Evolutionary conservation across 2,888 invertebrate species (phyloP).

Genomic region (Trichopoda pennipes): DNA sequence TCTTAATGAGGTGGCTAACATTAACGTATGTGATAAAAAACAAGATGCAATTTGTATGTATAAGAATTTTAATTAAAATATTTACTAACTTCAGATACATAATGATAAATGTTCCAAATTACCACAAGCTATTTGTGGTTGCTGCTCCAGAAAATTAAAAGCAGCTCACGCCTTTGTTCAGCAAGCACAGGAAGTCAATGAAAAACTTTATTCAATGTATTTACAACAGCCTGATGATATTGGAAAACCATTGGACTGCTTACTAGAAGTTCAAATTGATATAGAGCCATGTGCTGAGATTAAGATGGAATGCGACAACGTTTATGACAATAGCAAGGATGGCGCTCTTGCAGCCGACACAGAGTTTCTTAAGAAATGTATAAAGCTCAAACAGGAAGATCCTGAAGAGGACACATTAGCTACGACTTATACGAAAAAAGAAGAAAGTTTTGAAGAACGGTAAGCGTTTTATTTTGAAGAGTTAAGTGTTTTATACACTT

Average conservation of each 20-base stretch:
- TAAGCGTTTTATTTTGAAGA: neutral
- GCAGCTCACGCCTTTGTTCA: conserved; percentile 58
- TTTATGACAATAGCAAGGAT: conserved; percentile 10
- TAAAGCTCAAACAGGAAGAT: conserved; percentile 43
- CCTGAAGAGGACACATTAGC: conserved; percentile 31
- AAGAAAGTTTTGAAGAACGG: conserved; percentile 11
- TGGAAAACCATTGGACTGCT: conserved; percentile 43
- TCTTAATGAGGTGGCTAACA: conserved; percentile 54
- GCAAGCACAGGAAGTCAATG: conserved; percentile 54
- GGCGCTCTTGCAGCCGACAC: neutral
- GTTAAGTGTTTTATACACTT: neutral
- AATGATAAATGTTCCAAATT: conserved; percentile 45
- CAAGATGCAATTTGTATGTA: neutral
- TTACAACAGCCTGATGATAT: neutral
- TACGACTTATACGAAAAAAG: neutral
- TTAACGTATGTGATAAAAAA: conserved; percentile 51
- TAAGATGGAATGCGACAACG: conserved; percentile 53
- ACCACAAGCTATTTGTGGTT: conserved; percentile 50
- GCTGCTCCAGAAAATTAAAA: conserved; percentile 57
- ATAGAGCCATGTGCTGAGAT: conserved; percentile 45
- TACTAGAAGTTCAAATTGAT: conserved; percentile 61
- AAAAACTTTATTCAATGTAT: conserved; percentile 33
- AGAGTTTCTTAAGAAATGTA: conserved; percentile 3
- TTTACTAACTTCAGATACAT: conserved; percentile 21
- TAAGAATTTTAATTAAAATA: neutral